These are phyloP conservation scores for Phenganax stokvisi DNA, from an alignment of 92 coral and sea anemone species.

Conservation along the genomic window DNA sequence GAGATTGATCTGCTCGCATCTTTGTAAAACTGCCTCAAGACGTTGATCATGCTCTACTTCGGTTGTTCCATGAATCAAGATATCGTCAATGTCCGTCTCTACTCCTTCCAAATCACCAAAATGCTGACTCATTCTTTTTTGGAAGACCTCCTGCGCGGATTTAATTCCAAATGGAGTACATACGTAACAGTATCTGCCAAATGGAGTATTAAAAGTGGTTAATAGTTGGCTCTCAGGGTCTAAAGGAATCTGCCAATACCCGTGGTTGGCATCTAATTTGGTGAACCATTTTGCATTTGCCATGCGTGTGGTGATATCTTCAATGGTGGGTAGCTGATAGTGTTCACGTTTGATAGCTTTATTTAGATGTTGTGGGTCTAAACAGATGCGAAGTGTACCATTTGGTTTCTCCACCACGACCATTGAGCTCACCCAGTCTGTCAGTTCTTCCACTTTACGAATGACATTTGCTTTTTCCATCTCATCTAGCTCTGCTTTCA, in stretches of 20 bases:
- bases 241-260: too few relatives aligned
- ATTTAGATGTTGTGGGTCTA: constrained; percentile 48
- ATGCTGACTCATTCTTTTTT: constrained; percentile 9
- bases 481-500: constrained; percentile 38
- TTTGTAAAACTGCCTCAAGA: constrained; percentile 38
- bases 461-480: constrained; percentile 22
- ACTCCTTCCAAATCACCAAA: constrained; percentile 36
- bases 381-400: constrained; percentile 37
- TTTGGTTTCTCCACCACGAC: constrained; percentile 41
- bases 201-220: too few relatives aligned
- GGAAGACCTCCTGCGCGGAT: too few relatives aligned
- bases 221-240: too few relatives aligned
- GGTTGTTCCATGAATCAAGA: constrained; percentile 32
- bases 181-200: too few relatives aligned
- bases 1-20: constrained; percentile 30
- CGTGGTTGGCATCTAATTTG: background rate
- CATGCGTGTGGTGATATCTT: constrained; percentile 37
- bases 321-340: constrained; percentile 34
- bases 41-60: constrained; percentile 45
- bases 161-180: too few relatives aligned
- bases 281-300: background rate
- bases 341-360: constrained; percentile 39
- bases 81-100: constrained; percentile 44
- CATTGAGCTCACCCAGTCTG: constrained; percentile 1
- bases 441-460: background rate